Conservation (phyloP, 2,113 vertebrate species). For the Alouatta palliata region DNA sequence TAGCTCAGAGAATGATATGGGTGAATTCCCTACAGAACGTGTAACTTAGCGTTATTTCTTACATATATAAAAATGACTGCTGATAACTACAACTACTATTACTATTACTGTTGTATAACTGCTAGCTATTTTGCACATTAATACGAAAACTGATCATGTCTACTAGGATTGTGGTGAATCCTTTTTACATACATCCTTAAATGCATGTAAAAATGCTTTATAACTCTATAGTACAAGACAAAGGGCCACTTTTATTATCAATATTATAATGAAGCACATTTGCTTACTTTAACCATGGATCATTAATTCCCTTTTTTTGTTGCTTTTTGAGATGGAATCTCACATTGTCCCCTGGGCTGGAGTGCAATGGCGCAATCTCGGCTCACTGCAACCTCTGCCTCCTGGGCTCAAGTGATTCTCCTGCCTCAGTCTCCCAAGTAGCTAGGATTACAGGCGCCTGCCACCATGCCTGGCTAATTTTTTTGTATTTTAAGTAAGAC, state of each 20-base stretch:
- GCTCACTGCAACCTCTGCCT: no score
- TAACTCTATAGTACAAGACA: background rate
- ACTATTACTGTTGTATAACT: background rate
- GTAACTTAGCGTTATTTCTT: background rate
- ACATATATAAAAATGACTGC: background rate
- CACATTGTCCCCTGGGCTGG: no score
- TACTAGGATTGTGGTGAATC: background rate
- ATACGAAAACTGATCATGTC: background rate
- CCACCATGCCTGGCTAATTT: no score
- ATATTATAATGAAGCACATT: background rate
- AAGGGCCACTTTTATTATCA: background rate
- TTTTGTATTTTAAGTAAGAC: no score
- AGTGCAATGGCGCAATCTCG: no score
- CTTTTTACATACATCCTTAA: background rate
- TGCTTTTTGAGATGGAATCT: no score
- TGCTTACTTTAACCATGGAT: background rate
- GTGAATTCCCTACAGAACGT: constrained; percentile 91
- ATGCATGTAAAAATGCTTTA: background rate
- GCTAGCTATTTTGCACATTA: background rate
- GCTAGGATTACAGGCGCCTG: no score
- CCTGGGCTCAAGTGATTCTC: no score
- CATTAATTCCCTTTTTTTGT: background rate
- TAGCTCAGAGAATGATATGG: constrained; percentile 98
- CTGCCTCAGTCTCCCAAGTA: no score
- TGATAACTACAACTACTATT: background rate